Evolutionary conservation across 2,888 invertebrate genomes (phyloP), one percentile per base, ranked within the genome.

Genomic region (Rugalucina vietnamica): DNA sequence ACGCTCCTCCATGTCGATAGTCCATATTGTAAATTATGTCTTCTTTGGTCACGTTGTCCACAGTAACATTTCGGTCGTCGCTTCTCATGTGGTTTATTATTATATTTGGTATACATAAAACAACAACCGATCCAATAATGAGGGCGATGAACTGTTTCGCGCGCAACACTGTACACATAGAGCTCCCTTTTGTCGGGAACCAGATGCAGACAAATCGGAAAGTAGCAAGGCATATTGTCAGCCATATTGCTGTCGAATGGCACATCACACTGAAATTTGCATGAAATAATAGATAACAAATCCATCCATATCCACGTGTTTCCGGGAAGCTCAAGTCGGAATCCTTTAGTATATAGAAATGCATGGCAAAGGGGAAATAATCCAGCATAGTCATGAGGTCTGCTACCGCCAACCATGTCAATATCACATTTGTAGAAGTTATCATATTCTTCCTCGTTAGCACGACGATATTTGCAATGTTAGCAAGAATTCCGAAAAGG

Each of bases 191-290:
- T 89, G 97, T 97, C 0, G 98, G 98, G 94, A 96, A 96, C 0
- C 97, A 97, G 80, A 95, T 95, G 87, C 95, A 95, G n/a, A 95
- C 91, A 94, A 98, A 98, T 4, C 99, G 96, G 98, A 99, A 99
- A 14, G 98, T 97, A 0, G 99, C 99, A 84, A 99, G 95, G 0
- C 97, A 97, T 1, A 99, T 97, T 0, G 99, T 99, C 90, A 99
- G 95, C 97, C 98, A 98, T 89, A 98, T 98, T 0, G 98, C 98
- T 87, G 98, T 97, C 0, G 98, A 98, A 95, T 98, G 98, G 88
- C 97, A 96, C 71, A 97, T 96, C 95, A 98, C 98, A 34, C 97
- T 97, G 94, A 98, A 98, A 93, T 98, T 97, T 37, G 98, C 98
- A 95, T 98, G 98, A 92, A 98, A 97, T 80, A 95, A 92, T 36